Conservation (phyloP, 2,113 vertebrate species). For the Neotragus moschatus region DNA sequence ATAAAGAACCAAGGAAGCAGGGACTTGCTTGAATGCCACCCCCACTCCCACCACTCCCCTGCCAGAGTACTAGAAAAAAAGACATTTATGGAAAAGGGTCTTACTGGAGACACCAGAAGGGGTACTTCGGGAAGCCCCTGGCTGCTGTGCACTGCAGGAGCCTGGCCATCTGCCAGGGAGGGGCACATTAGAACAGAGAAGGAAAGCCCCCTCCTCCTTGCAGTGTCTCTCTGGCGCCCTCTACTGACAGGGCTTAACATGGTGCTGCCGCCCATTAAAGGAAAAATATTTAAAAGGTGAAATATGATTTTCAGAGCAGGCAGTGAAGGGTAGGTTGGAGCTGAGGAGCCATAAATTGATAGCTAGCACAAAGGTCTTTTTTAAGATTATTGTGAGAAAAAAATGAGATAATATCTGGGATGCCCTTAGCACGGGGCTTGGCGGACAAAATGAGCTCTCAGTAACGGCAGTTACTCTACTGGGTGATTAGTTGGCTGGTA, state of each 20-base stretch:
- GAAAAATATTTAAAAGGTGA: neutral
- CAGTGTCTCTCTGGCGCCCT: neutral
- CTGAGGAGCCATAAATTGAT: neutral
- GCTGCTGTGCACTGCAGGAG: neutral
- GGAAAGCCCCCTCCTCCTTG: neutral
- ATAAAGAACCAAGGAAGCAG: neutral
- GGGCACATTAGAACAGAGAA: rapidly evolving
- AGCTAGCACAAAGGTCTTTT: neutral
- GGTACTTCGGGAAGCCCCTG: neutral
- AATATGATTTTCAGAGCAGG: neutral
- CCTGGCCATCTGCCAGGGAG: rapidly evolving
- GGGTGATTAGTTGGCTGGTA: neutral
- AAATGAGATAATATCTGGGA: neutral
- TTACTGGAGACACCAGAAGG: neutral
- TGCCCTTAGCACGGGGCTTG: neutral
- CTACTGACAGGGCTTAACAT: neutral
- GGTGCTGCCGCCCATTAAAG: neutral
- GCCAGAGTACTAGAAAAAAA: neutral
- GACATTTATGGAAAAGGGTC: neutral
- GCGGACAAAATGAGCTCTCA: neutral
- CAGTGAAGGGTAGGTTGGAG: neutral
- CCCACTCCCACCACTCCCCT: neutral
- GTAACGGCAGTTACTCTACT: neutral
- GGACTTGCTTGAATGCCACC: neutral
- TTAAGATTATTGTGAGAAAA: neutral